Evolutionary conservation across 2,113 vertebrate species (phyloP).

Genomic region (Drymodes brunneopygia): DNA sequence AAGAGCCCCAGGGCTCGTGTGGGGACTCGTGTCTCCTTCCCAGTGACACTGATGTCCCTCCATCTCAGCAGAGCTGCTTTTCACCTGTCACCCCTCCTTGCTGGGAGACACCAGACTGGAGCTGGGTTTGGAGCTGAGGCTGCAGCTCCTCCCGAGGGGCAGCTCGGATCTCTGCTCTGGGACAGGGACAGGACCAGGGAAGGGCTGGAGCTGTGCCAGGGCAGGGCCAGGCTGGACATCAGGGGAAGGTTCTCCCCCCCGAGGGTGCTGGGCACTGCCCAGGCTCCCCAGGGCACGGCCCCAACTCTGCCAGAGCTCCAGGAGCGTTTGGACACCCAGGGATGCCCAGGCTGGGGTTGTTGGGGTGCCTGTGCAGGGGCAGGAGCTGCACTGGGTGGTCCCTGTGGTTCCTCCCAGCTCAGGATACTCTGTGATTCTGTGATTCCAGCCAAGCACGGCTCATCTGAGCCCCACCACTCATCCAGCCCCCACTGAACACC

Average conservation of each 20-base stretch:
- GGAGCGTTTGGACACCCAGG: fast-evolving
- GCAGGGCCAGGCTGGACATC: fast-evolving
- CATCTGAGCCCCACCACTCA: background rate
- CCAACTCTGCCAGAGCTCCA: background rate
- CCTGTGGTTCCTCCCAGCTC: background rate
- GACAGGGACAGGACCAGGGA: background rate
- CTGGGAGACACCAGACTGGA: background rate
- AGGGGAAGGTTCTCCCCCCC: too few species aligned
- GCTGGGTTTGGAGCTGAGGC: background rate
- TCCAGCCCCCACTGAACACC: fast-evolving
- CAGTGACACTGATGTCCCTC: fast-evolving
- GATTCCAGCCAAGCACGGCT: background rate
- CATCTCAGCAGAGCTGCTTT: background rate
- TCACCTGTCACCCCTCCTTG: background rate
- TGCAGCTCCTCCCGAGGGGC: background rate
- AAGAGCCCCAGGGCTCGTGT: fast-evolving
- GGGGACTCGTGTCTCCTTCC: fast-evolving
- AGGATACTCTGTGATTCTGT: background rate
- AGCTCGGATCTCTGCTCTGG: background rate
- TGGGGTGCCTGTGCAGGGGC: fast-evolving
- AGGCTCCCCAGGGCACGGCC: background rate
- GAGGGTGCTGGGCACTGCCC: background rate
- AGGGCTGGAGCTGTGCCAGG: fast-evolving
- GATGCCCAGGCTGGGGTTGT: background rate
- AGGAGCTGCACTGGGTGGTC: fast-evolving